These are phyloP conservation scores for Ennomos erosarius DNA, from an alignment of 2,888 invertebrate species.

Conservation along the genomic window DNA sequence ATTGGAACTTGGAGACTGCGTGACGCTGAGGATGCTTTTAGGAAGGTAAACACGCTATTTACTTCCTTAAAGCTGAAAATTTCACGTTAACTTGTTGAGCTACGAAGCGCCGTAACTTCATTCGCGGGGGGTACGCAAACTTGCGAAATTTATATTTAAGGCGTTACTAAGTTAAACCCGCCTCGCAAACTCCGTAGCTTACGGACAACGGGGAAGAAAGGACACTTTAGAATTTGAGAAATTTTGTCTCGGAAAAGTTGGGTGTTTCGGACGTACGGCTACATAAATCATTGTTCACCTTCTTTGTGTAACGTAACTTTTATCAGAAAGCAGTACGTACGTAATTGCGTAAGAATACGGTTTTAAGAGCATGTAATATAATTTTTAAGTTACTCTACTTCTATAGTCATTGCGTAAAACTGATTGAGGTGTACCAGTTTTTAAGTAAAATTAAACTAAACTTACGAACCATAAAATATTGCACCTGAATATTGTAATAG, in stretches of 20 bases:
- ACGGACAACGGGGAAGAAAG: conserved; percentile 66
- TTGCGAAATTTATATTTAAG: conserved; percentile 81
- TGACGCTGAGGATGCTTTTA: conserved; percentile 2
- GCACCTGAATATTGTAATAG: conserved; percentile 32
- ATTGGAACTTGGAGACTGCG: background rate
- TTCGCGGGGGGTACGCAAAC: conserved; percentile 64
- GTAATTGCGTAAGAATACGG: conserved; percentile 35
- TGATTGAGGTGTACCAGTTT: too few relatives aligned
- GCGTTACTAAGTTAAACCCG: conserved; percentile 75
- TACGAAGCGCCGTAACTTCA: conserved; percentile 71
- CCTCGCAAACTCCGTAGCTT: conserved; percentile 68
- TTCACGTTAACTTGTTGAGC: conserved; percentile 74
- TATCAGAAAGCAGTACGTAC: conserved; percentile 45
- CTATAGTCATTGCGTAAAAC: too few relatives aligned
- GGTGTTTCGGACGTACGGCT: conserved; percentile 61
- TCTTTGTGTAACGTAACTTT: conserved; percentile 59
- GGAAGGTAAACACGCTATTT: conserved; percentile 20
- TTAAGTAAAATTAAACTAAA: conserved; percentile 6
- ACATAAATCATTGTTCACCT: conserved; percentile 71
- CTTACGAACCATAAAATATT: conserved; percentile 11
- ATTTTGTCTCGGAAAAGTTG: conserved; percentile 73
- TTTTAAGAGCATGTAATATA: conserved; percentile 13
- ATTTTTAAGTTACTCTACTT: too few relatives aligned
- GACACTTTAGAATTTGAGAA: conserved; percentile 81
- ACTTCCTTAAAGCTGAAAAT: conserved; percentile 47